Evolutionary conservation across 2,113 vertebrate genomes (phyloP).

Genomic region (Nansenia antarctica): DNA sequence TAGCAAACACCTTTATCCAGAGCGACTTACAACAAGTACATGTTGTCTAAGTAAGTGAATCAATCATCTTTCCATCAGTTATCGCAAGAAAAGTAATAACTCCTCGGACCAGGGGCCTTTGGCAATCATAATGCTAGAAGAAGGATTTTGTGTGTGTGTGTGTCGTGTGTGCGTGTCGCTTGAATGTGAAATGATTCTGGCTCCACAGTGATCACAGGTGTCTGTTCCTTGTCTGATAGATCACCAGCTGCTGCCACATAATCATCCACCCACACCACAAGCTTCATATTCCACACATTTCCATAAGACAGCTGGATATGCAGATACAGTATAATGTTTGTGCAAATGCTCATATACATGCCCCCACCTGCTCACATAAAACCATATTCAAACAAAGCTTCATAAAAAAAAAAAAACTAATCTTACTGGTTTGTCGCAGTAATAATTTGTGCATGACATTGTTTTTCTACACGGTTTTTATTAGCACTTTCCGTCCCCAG

Average conservation of each 20-base stretch:
- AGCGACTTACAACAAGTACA: too few relatives aligned
- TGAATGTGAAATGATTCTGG: slow-evolving; percentile 32
- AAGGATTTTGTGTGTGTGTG: slow-evolving; percentile 11
- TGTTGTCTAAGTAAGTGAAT: too few relatives aligned
- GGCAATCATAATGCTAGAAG: too few relatives aligned
- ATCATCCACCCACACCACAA: slow-evolving; percentile 24
- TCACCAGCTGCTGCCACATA: slow-evolving; percentile 57
- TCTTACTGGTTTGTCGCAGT: too few relatives aligned
- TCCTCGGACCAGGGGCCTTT: too few relatives aligned
- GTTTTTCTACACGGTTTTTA: background rate
- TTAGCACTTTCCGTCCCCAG: background rate
- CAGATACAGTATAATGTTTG: too few relatives aligned
- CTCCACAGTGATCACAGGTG: slow-evolving; percentile 66
- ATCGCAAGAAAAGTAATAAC: too few relatives aligned
- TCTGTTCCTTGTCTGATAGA: slow-evolving; percentile 62
- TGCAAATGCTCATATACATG: background rate
- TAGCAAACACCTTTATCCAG: too few relatives aligned
- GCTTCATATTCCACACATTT: slow-evolving; percentile 45
- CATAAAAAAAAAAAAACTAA: background rate
- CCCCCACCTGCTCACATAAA: background rate
- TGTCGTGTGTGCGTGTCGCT: slow-evolving; percentile 5
- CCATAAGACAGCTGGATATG: slow-evolving; percentile 52
- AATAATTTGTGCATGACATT: background rate
- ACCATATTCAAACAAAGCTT: background rate
- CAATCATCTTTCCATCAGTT: too few relatives aligned